Conservation (phyloP, 2,888 invertebrate species). For the Ornithoptera alexandrae region DNA sequence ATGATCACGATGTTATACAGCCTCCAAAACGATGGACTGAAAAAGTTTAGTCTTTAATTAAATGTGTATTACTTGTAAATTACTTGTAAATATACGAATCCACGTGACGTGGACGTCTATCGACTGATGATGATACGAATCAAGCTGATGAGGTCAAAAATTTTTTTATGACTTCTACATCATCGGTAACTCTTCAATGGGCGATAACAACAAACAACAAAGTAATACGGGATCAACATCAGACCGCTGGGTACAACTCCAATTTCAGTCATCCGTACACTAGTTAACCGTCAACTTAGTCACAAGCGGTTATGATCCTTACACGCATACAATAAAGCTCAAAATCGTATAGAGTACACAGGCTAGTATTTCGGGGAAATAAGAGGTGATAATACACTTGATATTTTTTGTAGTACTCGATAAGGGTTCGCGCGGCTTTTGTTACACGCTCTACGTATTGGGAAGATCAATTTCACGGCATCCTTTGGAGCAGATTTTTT, state of each 20-base stretch:
- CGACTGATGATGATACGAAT: too few relatives aligned
- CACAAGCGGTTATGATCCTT: not conserved
- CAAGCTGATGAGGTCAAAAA: too few relatives aligned
- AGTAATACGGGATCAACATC: conserved; percentile 40
- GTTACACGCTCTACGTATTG: not conserved
- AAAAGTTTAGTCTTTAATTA: too few relatives aligned
- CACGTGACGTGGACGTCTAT: too few relatives aligned
- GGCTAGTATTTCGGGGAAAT: conserved; percentile 29
- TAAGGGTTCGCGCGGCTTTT: not conserved
- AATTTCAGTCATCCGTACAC: conserved; percentile 29
- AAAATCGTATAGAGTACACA: not conserved
- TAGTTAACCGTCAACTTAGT: too few relatives aligned
- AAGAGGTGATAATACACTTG: conserved; percentile 28
- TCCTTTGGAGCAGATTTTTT: conserved; percentile 7
- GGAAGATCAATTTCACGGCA: conserved; percentile 19
- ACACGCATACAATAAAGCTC: conserved; percentile 1
- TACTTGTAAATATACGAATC: too few relatives aligned
- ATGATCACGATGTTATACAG: too few relatives aligned
- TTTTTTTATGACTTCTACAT: too few relatives aligned
- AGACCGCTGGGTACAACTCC: conserved; percentile 48
- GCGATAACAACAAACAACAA: conserved; percentile 40
- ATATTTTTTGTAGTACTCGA: conserved; percentile 17
- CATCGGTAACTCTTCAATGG: conserved; percentile 42
- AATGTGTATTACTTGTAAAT: too few relatives aligned
- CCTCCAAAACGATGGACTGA: too few relatives aligned